These are phyloP conservation scores for Xenentodon cancila DNA, from an alignment of 2,797 vertebrate genomes.

Conservation along the genomic window DNA sequence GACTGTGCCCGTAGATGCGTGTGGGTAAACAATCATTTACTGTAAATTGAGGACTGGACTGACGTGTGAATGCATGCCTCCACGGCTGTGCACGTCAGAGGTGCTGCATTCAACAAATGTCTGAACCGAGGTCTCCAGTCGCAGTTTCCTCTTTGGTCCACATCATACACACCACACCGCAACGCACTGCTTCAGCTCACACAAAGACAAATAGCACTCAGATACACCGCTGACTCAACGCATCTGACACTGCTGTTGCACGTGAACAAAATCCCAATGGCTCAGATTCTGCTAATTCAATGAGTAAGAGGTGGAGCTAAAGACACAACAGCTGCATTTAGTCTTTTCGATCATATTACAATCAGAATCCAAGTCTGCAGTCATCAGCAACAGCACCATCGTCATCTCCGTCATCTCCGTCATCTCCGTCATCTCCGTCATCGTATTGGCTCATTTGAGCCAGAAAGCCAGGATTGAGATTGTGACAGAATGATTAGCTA, in stretches of 20 bases:
- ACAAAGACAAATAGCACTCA: constrained; percentile 18
- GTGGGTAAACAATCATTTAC: constrained; percentile 5
- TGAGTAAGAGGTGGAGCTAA: constrained; percentile 10
- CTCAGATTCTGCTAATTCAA: constrained; percentile 19
- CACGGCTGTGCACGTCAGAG: constrained; percentile 6
- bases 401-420: constrained; percentile 41
- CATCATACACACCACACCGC: constrained; percentile 40
- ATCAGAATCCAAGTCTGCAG: constrained; percentile 27
- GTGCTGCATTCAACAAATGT: constrained; percentile 42
- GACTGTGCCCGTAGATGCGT: constrained; percentile 31
- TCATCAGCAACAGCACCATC: constrained; percentile 22
- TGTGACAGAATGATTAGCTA: constrained; percentile 41
- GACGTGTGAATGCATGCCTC: constrained; percentile 18
- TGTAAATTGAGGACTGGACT: constrained; percentile 25
- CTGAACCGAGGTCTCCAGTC: constrained; percentile 40
- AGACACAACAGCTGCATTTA: constrained; percentile 17
- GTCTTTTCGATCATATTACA: constrained; percentile 9
- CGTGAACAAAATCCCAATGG: constrained; percentile 16
- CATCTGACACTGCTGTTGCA: constrained; percentile 35
- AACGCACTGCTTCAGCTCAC: constrained; percentile 40
- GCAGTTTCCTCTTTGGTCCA: constrained; percentile 39
- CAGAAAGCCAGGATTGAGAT: constrained; percentile 31
- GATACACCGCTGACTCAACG: constrained; percentile 47
- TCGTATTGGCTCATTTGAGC: constrained; percentile 24
- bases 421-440: constrained; percentile 30